A percentile compares a stretch with the other conserved stretches of the same genome.
phyloP scores from a whole-genome alignment of 2,888 invertebrate genomes.

The Amphimallon solstitiale region DNA sequence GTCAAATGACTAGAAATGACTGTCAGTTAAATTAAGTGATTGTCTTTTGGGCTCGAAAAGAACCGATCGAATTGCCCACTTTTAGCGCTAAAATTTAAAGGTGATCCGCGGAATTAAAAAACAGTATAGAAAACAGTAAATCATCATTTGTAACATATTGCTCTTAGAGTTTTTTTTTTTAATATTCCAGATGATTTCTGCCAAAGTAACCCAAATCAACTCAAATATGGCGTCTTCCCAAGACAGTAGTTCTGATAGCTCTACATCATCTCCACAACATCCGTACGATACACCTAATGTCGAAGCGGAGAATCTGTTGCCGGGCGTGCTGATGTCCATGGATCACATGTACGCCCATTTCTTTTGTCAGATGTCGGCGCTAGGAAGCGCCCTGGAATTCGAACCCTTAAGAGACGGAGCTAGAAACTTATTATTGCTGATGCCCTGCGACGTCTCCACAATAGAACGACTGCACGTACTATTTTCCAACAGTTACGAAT shows the following conservation, averaged over 20 bases:
- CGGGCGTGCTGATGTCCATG: conserved; percentile 90
- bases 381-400: conserved; percentile 85
- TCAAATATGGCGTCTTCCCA: conserved; percentile 81
- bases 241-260: conserved; percentile 95
- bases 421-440: conserved; percentile 79
- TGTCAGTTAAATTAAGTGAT: no score
- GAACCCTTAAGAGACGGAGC: conserved; percentile 86
- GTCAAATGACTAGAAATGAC: no score
- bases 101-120: no score
- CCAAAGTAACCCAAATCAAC: conserved; percentile 79
- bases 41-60: no score
- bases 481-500: conserved; percentile 63
- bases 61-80: no score
- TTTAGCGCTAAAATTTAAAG: no score
- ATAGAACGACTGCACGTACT: conserved; percentile 68
- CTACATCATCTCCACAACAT: conserved; percentile 90
- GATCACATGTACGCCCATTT: conserved; percentile 81
- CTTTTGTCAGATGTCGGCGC: conserved; percentile 86
- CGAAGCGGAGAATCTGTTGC: conserved; percentile 84
- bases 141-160: no score
- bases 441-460: conserved; percentile 74
- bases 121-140: no score
- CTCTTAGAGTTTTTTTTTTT: no score
- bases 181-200: conserved; percentile 72
- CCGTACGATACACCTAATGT: conserved; percentile 82